Base-by-base conservation (phyloP, 2,113 vertebrate species). In the Notiomystis cincta region DNA sequence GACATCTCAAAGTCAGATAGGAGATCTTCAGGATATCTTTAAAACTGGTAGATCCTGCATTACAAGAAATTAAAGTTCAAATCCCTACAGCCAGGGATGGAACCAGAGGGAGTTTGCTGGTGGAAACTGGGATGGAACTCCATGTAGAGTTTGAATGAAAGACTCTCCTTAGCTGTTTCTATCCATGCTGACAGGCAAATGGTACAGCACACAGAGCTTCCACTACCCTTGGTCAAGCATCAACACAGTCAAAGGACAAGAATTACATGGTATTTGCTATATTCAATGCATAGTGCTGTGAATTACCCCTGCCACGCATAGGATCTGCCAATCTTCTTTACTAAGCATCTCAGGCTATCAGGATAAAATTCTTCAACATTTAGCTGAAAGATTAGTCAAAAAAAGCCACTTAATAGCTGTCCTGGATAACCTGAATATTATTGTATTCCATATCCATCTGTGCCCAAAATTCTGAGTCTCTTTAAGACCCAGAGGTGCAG, bases 401-500 rank as follows among this genome's bases (percentile, higher is more conserved):
- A 75, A 27, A 60, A 75, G 50, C 19, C 71, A 45, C 50, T 79
- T 48, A 69, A 78, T 19, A 75, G 30, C 50, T 48, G 10, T 57
- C 31, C 42, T 24, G 31, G 24, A 13, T 35, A 76, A 85, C 13
- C 21, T 44, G 42, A 76, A 30, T 31, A 40, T 42, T 57, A 40
- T 2, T 35, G 16, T 58, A 66, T 25, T 76, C 37, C 6, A 21
- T 35, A 66, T 31, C 35, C 44, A 35, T 35, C 25, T 50, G 27
- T 51, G 37, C 22, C 38, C 53, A 86, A 77, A 60, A 44, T 1
- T 44, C 11, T 23, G 51, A 58, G 33, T 31, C 45, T 51, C 53
- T 60, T 58, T 33, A 51, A 51, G 37, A 87, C 33, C 27, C 4
- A 0, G 27, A 0, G 0, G 25, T 21, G 11, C 0, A 0, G 31